These are phyloP conservation scores for Vultur gryphus DNA, from an alignment of 2,797 vertebrate genomes.

Conservation along the genomic window DNA sequence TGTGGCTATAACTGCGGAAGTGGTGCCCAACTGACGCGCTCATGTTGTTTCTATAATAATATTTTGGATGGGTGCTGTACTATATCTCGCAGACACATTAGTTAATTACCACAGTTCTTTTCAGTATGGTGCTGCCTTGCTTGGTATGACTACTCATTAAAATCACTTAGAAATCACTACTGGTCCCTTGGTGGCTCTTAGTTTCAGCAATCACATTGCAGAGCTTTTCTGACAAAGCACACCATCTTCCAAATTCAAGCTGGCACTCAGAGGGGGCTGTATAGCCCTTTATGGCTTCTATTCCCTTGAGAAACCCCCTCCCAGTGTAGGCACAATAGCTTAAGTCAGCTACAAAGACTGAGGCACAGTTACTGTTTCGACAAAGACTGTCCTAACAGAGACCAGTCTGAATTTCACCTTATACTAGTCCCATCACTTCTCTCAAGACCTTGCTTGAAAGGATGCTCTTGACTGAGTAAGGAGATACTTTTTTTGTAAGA, in stretches of 20 bases:
- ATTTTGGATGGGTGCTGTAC: neutral
- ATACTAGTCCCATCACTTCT: neutral
- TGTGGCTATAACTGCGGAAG: neutral
- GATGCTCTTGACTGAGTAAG: neutral
- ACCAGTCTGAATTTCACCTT: neutral
- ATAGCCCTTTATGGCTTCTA: neutral
- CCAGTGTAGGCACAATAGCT: neutral
- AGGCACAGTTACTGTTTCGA: neutral
- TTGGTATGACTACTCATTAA: neutral
- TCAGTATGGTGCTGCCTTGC: neutral
- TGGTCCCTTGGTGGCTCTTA: neutral
- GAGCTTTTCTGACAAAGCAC: neutral
- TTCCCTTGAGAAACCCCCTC: neutral
- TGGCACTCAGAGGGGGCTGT: neutral
- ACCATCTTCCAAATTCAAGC: neutral
- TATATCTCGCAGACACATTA: neutral
- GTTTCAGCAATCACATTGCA: neutral
- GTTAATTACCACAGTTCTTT: neutral
- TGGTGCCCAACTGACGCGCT: neutral
- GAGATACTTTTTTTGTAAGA: neutral
- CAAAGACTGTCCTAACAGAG: neutral
- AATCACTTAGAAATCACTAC: neutral
- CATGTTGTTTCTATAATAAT: neutral
- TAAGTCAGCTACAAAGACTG: neutral
- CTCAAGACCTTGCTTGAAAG: neutral